Evolutionary conservation across 2,797 vertebrate genomes (phyloP), one percentile per base, ranked within the genome.

Genomic region (Malacoraja senta): DNA sequence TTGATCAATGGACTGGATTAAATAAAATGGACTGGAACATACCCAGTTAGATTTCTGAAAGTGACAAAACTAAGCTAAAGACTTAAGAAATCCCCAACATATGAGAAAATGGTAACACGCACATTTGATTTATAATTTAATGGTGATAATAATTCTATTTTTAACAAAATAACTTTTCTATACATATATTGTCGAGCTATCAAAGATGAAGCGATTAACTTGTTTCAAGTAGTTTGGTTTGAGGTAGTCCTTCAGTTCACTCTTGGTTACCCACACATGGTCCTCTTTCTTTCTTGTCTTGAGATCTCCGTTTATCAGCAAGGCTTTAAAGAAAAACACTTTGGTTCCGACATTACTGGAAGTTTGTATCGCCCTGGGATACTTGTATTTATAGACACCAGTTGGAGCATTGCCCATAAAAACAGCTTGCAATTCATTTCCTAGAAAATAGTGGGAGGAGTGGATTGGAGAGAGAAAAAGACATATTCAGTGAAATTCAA

Each of bases 301-400:
- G 35, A 96, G 94, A 29, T 94, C 94, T 1, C 93, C 93, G 61
- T 94, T 96, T 0, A 97, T 96, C 78, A 99, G 96, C 21, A 98
- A 61, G 19, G 99, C 99, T 97, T 99, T 99, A 96, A 99, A 99
- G 96, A 99, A 99, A 96, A 99, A 99, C 12, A 99, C 96, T 96
- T 98, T 99, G 93, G 95, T 96, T 93, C 99, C 99, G 0, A 97
- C 1, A 0, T 93, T 95, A 94, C 94, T 95, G 94, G 98, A 97
- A 0, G 96, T 97, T 94, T 95, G 96, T 93, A 95, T 0, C 3
- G 96, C 96, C 95, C 94, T 96, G 93, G 99, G 99, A 94, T 98
- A 97, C 96, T 97, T 98, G 96, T 98, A 99, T 95, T 98, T 99
- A 97, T 99, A 99, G 95, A 99, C 96, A 93, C 99, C 99, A 24